These are phyloP conservation scores for Nixonia krombeini DNA, from an alignment of 1,140 invertebrate genomes.

Conservation along the genomic window DNA sequence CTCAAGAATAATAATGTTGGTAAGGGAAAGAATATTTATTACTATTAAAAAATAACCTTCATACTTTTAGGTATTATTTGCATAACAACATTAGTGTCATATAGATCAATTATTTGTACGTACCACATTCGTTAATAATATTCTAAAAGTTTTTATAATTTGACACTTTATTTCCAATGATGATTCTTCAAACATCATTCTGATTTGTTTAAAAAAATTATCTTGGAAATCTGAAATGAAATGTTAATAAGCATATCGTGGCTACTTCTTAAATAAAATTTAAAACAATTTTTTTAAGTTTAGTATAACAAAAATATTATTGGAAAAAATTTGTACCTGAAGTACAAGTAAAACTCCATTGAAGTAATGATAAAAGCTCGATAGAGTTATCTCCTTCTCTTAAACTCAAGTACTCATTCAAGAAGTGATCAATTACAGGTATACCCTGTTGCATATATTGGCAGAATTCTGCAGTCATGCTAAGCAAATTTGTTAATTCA, in stretches of 20 bases:
- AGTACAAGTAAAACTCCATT: conserved; percentile 59
- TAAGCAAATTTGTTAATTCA: conserved; percentile 58
- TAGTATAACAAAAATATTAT: too few species aligned
- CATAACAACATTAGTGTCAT: conserved; percentile 3
- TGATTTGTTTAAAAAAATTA: conserved; percentile 51
- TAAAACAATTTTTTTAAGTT: conserved; percentile 3
- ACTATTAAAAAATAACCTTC: conserved; percentile 11
- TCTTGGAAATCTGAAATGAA: conserved; percentile 52
- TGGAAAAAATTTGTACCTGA: conserved; percentile 37
- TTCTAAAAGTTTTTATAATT: conserved; percentile 56
- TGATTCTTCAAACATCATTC: conserved; percentile 58
- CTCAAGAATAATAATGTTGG: too few species aligned
- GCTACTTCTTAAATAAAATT: too few species aligned
- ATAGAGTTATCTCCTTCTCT: conserved; percentile 52
- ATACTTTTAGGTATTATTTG: too few species aligned
- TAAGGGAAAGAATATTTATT: too few species aligned
- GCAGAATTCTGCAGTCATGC: conserved; percentile 59
- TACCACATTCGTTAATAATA: conserved; percentile 58
- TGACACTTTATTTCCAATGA: conserved; percentile 52
- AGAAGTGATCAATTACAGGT: conserved; percentile 60
- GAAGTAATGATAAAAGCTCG: conserved; percentile 56
- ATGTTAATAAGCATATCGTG: too few species aligned
- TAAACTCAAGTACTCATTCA: conserved; percentile 59
- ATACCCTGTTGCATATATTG: conserved; percentile 67
- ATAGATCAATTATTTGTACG: conserved; percentile 9